Evolutionary conservation across 2,797 vertebrate species (phyloP).

Genomic region (Linurgus olivaceus): DNA sequence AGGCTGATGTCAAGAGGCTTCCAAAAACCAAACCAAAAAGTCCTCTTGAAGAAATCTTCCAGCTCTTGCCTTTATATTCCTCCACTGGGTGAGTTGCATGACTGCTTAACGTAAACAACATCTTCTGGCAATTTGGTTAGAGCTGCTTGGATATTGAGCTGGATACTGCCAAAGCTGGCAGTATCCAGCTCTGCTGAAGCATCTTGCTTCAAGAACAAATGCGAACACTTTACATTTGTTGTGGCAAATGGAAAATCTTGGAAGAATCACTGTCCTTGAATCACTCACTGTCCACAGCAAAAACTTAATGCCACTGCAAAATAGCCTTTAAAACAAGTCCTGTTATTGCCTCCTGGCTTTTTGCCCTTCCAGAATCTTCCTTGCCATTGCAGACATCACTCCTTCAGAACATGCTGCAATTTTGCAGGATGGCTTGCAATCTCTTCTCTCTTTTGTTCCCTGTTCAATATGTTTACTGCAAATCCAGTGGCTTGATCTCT

Average conservation of each 20-base stretch:
- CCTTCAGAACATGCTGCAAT: not conserved
- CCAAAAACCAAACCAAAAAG: not conserved
- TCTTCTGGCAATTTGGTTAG: not conserved
- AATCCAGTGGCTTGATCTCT: not conserved
- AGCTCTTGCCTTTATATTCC: not conserved
- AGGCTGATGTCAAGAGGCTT: slow-evolving; percentile 11
- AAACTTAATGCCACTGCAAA: not conserved
- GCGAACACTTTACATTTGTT: not conserved
- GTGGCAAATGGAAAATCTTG: not conserved
- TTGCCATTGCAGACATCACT: not conserved
- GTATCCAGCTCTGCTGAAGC: not conserved
- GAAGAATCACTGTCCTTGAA: not conserved
- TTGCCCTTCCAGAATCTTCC: not conserved
- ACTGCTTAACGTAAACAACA: not conserved
- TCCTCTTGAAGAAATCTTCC: not conserved
- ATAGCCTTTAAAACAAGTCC: not conserved
- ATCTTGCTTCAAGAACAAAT: not conserved
- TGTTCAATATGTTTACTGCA: not conserved
- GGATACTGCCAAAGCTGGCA: not conserved
- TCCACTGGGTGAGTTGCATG: not conserved
- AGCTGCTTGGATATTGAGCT: not conserved
- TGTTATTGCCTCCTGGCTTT: not conserved
- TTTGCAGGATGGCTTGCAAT: not conserved
- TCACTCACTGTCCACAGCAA: not conserved
- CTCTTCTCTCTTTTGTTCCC: not conserved